Base-by-base conservation (phyloP, 53 echinoderm and acorn worm species). In the Echinarachnius parma region DNA sequence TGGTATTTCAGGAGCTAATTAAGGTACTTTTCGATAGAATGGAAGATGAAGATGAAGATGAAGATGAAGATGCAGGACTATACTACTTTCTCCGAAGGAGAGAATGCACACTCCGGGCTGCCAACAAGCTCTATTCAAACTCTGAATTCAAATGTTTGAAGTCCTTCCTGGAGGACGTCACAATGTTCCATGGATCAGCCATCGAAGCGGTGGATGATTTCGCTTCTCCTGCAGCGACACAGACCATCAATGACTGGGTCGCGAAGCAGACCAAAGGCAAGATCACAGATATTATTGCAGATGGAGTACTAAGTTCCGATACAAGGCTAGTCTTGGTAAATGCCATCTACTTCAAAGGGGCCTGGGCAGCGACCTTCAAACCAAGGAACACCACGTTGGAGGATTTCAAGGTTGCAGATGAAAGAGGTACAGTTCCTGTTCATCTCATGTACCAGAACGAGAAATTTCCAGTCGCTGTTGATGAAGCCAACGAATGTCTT, bases 301-400 rank as follows among this genome's bases (percentile, higher is more conserved):
- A 77, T 10, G 92, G 87, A 19, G 47, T 56, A 18, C 59, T 93
- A 3, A 28, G 77, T 55, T 60, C 77, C 24, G 53, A 83, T 57
- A 86, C 86, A 14, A 44, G 71, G 31, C 77, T 93, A 4, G 89
- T 93, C 10, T 50, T 93, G 46, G 83, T 93, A 0, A 93, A 93
- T 65, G 93, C 89, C 2, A 83, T 93, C 24, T 93, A 93, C 66
- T 93, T 93, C 66, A 93, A 93, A 60, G 93, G 83, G 26, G 70
- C 71, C 29, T 93, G 89, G 89, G 49, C 34, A 16, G 74, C 59
- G 16, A 46, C 83, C 27, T 93, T 85, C 29, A 42, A 26, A 33
- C 11, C 11, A 29, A 9, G 55, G 16, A n/a, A 62, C n/a, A 82
- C 69, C 19, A 21, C 21, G 8, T 33, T 31, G 35, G 50, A 50